A percentile compares a stretch with the other conserved stretches of the same genome.
Evolutionary conservation across 2,113 vertebrate genomes (phyloP).

Genomic region (Ictalurus punctatus): DNA sequence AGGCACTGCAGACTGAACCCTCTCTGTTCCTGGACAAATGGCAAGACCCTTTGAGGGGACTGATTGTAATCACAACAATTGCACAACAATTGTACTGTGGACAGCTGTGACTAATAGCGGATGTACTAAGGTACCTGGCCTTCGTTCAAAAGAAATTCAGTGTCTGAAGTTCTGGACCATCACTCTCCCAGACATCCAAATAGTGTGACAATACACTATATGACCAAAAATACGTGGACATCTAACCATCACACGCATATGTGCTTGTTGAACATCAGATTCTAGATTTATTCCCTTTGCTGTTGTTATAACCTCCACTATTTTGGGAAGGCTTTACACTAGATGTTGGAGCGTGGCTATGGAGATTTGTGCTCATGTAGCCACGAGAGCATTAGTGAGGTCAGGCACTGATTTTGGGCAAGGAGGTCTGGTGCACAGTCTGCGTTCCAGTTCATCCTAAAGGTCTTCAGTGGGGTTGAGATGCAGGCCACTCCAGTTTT

Average conservation of each 20-base stretch:
- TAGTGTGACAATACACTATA: neutral
- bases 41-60: conserved; percentile 29
- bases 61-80: conserved; percentile 4
- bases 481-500: neutral
- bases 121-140: neutral
- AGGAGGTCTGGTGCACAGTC: too few relatives aligned
- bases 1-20: conserved; percentile 45
- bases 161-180: neutral
- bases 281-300: neutral
- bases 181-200: neutral
- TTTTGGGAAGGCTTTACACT: neutral
- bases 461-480: neutral
- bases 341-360: neutral
- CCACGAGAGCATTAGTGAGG: neutral
- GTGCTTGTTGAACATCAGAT: neutral
- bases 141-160: neutral
- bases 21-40: conserved; percentile 25
- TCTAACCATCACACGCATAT: neutral
- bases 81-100: neutral
- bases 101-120: conserved; percentile 12
- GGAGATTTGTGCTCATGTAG: neutral
- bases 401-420: neutral
- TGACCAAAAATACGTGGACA: neutral
- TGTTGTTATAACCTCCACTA: neutral
- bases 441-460: neutral